Evolutionary conservation across 2,888 invertebrate genomes (phyloP).

Genomic region (Corythucha ciliata): DNA sequence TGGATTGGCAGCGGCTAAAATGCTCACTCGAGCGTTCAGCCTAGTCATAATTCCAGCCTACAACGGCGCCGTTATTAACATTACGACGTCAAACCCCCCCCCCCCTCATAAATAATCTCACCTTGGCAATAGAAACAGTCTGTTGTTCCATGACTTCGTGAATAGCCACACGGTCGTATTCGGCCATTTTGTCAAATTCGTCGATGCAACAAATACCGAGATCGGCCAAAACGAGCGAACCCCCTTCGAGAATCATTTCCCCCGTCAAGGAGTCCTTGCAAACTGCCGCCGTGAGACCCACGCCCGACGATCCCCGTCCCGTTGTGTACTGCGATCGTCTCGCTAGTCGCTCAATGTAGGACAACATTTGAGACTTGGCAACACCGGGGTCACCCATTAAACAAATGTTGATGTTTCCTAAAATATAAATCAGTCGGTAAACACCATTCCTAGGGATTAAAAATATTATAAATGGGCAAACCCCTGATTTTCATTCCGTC

Average conservation of each 20-base stretch:
- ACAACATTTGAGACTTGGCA: conserved; percentile 93
- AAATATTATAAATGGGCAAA: conserved; percentile 28
- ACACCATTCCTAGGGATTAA: not conserved
- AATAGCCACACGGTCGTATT: conserved; percentile 85
- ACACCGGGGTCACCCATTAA: conserved; percentile 99
- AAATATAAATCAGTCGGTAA: conserved; percentile 11
- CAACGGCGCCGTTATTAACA: conserved; percentile 28
- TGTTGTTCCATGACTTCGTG: conserved; percentile 99
- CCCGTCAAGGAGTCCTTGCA: conserved; percentile 81
- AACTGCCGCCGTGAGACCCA: conserved; percentile 97
- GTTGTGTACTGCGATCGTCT: conserved; percentile 57
- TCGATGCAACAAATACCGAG: conserved; percentile 98
- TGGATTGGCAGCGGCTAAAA: conserved; percentile 97
- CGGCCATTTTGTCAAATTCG: conserved; percentile 99
- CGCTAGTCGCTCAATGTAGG: conserved; percentile 88
- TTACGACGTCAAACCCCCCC: not conserved
- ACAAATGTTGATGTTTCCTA: conserved; percentile 90
- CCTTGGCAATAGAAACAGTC: conserved; percentile 97
- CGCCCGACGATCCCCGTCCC: conserved; percentile 86
- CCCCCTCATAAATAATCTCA: too few species aligned
- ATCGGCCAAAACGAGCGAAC: conserved; percentile 92
- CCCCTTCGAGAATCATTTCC: conserved; percentile 95
- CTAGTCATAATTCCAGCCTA: conserved; percentile 97
- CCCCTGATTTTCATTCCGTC: conserved; percentile 95
- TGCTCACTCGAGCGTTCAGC: conserved; percentile 89